Evolutionary conservation across 2,888 invertebrate genomes (phyloP).

Genomic region (Drosophila conformis): DNA sequence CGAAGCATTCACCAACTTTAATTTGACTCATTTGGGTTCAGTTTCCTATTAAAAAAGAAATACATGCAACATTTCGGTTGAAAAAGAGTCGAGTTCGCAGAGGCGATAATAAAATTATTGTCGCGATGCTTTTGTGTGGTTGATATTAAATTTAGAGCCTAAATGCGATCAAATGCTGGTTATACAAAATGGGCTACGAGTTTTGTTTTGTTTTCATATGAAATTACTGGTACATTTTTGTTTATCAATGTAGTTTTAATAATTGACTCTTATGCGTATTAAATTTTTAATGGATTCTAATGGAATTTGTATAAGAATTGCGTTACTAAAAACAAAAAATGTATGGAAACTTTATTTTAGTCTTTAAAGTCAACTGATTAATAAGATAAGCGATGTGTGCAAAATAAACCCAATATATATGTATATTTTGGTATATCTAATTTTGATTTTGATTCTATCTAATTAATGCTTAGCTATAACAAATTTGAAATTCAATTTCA

Average conservation of each 20-base stretch:
- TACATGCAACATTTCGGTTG: constrained; percentile 14
- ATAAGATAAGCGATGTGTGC: background rate
- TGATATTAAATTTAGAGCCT: constrained; percentile 16
- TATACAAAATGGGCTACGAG: background rate
- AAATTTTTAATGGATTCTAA: background rate
- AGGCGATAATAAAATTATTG: constrained; percentile 33
- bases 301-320: background rate
- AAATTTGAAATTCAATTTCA: background rate
- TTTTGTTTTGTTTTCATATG: background rate
- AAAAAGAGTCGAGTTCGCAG: constrained; percentile 20
- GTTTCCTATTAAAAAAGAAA: constrained; percentile 22
- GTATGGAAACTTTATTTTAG: background rate
- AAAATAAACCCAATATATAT: background rate
- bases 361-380: accelerated
- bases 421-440: no score
- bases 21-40: constrained; percentile 62
- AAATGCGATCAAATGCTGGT: background rate
- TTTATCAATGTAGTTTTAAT: background rate
- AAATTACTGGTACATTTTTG: background rate
- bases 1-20: constrained; percentile 77
- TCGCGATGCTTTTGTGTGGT: constrained; percentile 12
- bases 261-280: background rate
- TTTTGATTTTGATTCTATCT: no score
- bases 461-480: background rate
- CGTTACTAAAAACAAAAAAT: background rate